Percentiles rank a stretch among this genome's conserved stretches.
These are phyloP conservation scores for Desoria tigrina DNA, from an alignment of 2,888 invertebrate species.

Conservation along the genomic window DNA sequence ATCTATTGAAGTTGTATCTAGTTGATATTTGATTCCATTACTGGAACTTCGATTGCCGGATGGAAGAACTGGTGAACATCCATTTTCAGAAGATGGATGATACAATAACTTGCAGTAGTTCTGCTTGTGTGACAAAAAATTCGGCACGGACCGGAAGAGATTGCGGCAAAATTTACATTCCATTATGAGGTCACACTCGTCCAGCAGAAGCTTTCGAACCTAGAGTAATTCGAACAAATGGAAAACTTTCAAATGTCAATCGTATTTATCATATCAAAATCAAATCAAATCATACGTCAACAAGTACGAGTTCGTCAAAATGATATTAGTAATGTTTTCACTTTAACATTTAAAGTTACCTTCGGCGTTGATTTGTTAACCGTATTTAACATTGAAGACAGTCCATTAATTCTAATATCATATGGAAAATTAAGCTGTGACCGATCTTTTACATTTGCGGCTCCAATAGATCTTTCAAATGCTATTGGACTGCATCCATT, in stretches of 20 bases:
- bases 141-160: constrained; percentile 81
- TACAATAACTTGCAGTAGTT: constrained; percentile 67
- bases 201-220: constrained; percentile 71
- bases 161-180: constrained; percentile 86
- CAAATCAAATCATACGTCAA: no score
- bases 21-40: no score
- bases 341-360: constrained; percentile 25
- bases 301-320: no score
- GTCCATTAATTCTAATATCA: constrained; percentile 46
- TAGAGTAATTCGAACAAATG: no score
- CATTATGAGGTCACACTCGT: constrained; percentile 85
- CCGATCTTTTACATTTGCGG: constrained; percentile 34
- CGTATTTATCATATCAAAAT: background rate
- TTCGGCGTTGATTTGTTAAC: constrained; percentile 40
- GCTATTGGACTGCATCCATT: no score
- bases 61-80: constrained; percentile 8
- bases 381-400: constrained; percentile 42
- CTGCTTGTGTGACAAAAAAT: constrained; percentile 86
- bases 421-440: constrained; percentile 47
- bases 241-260: constrained; percentile 21
- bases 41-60: background rate
- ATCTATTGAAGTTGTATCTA: background rate
- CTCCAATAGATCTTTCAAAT: background rate
- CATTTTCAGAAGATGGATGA: constrained; percentile 33
- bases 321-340: no score